These are phyloP conservation scores for Psittacula cyanocephala DNA, from an alignment of 2,113 vertebrate genomes.

Conservation along the genomic window DNA sequence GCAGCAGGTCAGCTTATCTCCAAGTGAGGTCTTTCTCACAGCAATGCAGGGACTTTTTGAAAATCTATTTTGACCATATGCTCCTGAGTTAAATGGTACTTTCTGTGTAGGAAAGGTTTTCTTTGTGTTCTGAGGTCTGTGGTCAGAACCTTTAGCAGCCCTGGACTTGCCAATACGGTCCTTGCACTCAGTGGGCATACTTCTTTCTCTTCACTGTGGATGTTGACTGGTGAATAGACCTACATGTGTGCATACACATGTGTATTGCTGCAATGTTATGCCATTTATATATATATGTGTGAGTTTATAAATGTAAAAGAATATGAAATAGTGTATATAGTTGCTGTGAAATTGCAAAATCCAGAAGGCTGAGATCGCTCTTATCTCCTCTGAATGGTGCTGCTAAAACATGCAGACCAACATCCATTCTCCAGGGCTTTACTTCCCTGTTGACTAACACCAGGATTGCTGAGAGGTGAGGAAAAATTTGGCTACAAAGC, in stretches of 20 bases:
- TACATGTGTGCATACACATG: background rate
- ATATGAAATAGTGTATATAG: background rate
- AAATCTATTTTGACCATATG: background rate
- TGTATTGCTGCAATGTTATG: background rate
- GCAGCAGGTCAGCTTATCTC: background rate
- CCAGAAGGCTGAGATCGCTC: background rate
- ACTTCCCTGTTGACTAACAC: background rate
- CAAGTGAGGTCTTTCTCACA: background rate
- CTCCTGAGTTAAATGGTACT: background rate
- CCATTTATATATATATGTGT: background rate
- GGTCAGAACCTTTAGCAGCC: background rate
- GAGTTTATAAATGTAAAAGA: background rate
- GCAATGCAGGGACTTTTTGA: background rate
- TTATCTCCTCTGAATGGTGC: background rate
- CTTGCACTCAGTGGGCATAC: background rate
- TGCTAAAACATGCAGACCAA: background rate
- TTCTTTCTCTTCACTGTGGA: background rate
- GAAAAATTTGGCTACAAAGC: background rate
- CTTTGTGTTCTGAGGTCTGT: background rate
- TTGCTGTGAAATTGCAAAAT: background rate
- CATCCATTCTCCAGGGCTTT: rapidly evolving
- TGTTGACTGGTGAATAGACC: background rate
- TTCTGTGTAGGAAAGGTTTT: background rate
- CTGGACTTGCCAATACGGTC: rapidly evolving
- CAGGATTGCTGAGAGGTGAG: background rate